These are phyloP conservation scores for Platichthys flesus DNA, from an alignment of 2,113 vertebrate genomes.

Conservation along the genomic window DNA sequence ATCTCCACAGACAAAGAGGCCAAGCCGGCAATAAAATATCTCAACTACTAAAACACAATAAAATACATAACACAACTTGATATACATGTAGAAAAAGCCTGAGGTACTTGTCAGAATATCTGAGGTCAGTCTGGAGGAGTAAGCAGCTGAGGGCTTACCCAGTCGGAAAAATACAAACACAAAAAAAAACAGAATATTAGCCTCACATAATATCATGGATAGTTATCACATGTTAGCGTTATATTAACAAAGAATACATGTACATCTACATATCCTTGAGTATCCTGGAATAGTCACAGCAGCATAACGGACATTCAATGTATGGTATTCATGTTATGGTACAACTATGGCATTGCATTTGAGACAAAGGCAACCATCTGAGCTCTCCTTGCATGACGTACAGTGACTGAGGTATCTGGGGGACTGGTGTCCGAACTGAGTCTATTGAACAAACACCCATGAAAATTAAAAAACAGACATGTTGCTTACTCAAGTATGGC, in stretches of 20 bases:
- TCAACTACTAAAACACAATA: conserved; percentile 79
- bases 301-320: conserved; percentile 82
- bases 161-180: conserved; percentile 38
- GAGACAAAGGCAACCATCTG: conserved; percentile 80
- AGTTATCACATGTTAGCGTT: conserved; percentile 69
- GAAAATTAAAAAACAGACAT: conserved; percentile 67
- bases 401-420: conserved; percentile 78
- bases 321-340: conserved; percentile 76
- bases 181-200: conserved; percentile 68
- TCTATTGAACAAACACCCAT: conserved; percentile 61
- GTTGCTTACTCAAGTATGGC: conserved; percentile 78
- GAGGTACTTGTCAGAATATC: conserved; percentile 83
- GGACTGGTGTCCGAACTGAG: conserved; percentile 68
- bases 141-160: conserved; percentile 76
- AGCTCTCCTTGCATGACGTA: conserved; percentile 77
- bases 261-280: conserved; percentile 80
- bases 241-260: conserved; percentile 76
- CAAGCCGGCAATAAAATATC: conserved; percentile 75
- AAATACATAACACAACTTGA: conserved; percentile 78
- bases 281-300: conserved; percentile 82
- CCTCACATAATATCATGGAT: conserved; percentile 71
- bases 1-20: conserved; percentile 70
- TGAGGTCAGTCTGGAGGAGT: conserved; percentile 80
- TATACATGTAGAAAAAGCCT: conserved; percentile 83
- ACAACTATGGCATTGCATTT: conserved; percentile 80